A percentile compares a stretch with the other conserved stretches of the same genome.
Conservation (phyloP, 1,140 invertebrate species). For the Scylla paramamosain region DNA sequence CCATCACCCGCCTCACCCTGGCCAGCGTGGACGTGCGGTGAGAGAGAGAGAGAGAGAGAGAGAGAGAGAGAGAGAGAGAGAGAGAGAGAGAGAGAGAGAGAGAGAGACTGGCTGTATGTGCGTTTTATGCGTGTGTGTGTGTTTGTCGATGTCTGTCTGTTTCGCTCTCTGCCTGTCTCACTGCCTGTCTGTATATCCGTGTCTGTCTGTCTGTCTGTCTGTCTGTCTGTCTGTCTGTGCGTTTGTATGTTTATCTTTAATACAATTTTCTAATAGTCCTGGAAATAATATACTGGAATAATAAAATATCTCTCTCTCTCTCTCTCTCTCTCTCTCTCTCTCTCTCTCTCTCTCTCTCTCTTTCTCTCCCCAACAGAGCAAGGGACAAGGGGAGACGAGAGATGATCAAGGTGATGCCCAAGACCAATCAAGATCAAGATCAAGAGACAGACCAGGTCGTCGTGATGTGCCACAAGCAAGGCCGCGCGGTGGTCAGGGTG, state of each 20-base stretch:
- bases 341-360: too few relatives aligned
- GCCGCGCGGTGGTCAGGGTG: slow-evolving; percentile 53
- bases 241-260: too few relatives aligned
- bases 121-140: too few relatives aligned
- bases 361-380: too few relatives aligned
- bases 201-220: background rate
- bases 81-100: background rate
- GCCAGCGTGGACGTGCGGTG: slow-evolving; percentile 59
- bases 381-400: background rate
- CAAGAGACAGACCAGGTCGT: background rate
- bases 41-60: background rate
- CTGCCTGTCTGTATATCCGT: background rate
- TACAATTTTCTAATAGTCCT: too few relatives aligned
- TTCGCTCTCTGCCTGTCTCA: background rate
- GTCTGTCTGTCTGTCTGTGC: too few relatives aligned
- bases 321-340: too few relatives aligned
- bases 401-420: background rate
- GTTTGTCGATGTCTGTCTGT: too few relatives aligned
- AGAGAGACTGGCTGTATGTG: too few relatives aligned
- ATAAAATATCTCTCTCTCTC: too few relatives aligned
- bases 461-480: slow-evolving; percentile 74
- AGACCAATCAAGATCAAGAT: background rate
- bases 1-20: slow-evolving; percentile 58
- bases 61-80: background rate
- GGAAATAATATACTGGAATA: too few relatives aligned